These are phyloP conservation scores for Apis florea DNA, from an alignment of 1,140 invertebrate genomes.

Conservation along the genomic window DNA sequence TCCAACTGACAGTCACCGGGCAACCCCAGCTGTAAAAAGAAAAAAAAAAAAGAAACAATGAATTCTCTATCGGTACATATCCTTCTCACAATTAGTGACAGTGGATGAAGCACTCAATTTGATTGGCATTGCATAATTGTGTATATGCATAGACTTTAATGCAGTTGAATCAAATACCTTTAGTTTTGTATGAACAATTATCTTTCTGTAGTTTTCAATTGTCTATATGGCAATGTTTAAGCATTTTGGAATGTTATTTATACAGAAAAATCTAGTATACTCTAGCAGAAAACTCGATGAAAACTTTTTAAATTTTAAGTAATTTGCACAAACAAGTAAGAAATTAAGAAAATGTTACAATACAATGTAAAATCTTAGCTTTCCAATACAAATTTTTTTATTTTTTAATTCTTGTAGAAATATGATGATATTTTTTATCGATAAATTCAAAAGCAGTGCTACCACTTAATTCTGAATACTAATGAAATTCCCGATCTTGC, in stretches of 20 bases:
- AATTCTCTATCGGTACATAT: not conserved
- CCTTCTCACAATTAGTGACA: not conserved
- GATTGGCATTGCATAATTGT: conserved; percentile 81
- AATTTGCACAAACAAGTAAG: not conserved
- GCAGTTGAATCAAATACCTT: not conserved
- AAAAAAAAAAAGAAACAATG: conserved; percentile 73
- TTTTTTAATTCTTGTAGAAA: no score
- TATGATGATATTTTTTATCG: no score
- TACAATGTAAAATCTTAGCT: no score
- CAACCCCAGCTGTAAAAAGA: conserved; percentile 88
- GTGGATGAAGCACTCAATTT: conserved; percentile 84
- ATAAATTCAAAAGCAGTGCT: no score
- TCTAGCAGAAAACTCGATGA: not conserved
- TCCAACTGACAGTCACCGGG: conserved; percentile 94
- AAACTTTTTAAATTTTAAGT: not conserved
- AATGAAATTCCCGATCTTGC: no score
- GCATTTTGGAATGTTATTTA: not conserved
- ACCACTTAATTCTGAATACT: no score
- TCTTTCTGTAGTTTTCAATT: not conserved
- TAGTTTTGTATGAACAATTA: not conserved
- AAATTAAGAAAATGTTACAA: no score
- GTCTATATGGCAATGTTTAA: conserved; percentile 20
- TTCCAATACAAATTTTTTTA: no score
- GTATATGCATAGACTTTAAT: not conserved
- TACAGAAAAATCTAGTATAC: no score